Percentiles rank a stretch among this genome's conserved stretches.
These are phyloP conservation scores for Chelonoidis abingdonii DNA, from an alignment of 2,113 vertebrate species.

Conservation along the genomic window DNA sequence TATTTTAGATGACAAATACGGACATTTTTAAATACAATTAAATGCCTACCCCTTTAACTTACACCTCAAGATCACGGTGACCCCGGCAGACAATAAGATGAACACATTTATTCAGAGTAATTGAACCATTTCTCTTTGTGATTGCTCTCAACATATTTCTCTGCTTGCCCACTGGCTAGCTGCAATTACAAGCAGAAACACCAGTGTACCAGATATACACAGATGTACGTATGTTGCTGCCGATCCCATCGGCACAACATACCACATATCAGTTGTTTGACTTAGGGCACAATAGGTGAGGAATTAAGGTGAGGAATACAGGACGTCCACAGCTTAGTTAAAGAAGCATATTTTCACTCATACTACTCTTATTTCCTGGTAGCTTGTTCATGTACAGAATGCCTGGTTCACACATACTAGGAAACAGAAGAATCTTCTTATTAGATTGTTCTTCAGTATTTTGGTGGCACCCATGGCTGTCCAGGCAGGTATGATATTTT, in stretches of 20 bases:
- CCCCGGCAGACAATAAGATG: neutral
- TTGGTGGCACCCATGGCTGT: neutral
- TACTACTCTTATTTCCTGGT: neutral
- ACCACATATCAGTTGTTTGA: neutral
- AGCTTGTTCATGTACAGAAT: neutral
- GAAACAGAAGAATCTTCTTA: neutral
- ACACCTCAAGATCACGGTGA: neutral
- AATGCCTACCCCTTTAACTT: neutral
- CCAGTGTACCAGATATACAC: neutral
- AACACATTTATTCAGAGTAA: neutral
- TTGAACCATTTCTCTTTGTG: neutral
- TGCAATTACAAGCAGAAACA: neutral
- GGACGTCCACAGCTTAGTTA: neutral
- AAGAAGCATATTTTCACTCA: neutral
- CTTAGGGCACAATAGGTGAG: neutral
- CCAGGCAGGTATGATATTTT: neutral
- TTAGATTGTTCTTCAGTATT: neutral
- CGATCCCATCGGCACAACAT: accelerated
- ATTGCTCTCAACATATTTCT: neutral
- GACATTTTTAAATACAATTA: slow-evolving; percentile 40
- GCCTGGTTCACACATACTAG: neutral
- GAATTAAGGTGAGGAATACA: neutral
- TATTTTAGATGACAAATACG: slow-evolving; percentile 28
- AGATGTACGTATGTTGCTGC: neutral
- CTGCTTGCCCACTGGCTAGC: neutral